Conservation (phyloP, 2,888 invertebrate species). For the Aquatica leii region DNA sequence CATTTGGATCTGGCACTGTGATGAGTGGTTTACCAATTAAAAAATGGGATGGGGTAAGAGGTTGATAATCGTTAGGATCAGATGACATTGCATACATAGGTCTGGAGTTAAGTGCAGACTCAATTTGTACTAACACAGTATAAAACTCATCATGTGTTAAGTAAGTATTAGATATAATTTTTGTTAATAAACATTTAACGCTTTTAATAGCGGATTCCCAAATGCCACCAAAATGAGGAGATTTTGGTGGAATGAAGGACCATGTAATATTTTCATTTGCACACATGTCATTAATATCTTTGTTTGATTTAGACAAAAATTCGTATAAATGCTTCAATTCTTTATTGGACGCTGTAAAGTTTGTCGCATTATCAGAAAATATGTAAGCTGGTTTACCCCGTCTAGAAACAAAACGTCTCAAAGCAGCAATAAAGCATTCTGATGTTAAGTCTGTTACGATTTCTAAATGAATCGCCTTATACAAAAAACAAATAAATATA, state of each 20-base stretch:
- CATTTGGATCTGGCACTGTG: not conserved
- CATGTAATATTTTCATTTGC: slow-evolving; percentile 1
- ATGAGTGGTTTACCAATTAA: slow-evolving; percentile 4
- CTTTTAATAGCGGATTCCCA: slow-evolving; percentile 21
- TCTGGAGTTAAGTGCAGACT: slow-evolving; percentile 16
- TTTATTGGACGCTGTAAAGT: slow-evolving; percentile 39
- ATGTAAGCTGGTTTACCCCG: slow-evolving; percentile 36
- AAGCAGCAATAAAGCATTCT: slow-evolving; percentile 37
- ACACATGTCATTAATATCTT: not conserved
- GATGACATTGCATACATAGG: not conserved
- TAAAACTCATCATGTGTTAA: slow-evolving; percentile 15
- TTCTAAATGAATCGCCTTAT: slow-evolving; percentile 42
- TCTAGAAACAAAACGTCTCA: slow-evolving; percentile 40
- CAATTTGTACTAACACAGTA: slow-evolving; percentile 19
- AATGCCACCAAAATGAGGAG: slow-evolving; percentile 20
- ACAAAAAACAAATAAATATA: slow-evolving; percentile 42
- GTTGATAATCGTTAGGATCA: slow-evolving; percentile 8
- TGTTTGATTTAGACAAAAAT: not conserved
- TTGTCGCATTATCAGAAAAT: slow-evolving; percentile 43
- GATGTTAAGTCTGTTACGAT: slow-evolving; percentile 36
- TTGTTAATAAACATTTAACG: slow-evolving; percentile 7
- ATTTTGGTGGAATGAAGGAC: slow-evolving; percentile 16
- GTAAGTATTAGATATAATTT: not conserved
- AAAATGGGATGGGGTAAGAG: slow-evolving; percentile 16
- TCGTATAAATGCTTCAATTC: slow-evolving; percentile 11